Percentiles rank a stretch among this genome's conserved stretches.
Conservation (phyloP, 2,888 invertebrate genomes). For the Cephus sareptanus region DNA sequence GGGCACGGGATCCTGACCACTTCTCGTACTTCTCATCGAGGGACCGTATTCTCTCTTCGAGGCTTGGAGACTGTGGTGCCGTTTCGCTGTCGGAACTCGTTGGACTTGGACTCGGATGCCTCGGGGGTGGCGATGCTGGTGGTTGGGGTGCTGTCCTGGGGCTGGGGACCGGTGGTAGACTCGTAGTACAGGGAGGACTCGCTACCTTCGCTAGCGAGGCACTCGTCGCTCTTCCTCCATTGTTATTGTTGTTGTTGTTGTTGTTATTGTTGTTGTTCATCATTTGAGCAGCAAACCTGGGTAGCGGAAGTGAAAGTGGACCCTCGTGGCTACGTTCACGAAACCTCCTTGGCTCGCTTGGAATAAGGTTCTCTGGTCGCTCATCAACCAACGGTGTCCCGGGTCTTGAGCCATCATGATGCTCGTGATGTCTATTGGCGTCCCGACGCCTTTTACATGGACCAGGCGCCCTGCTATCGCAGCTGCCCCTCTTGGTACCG, state of each 20-base stretch:
- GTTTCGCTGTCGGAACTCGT: slow-evolving; percentile 78
- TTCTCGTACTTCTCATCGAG: slow-evolving; percentile 94
- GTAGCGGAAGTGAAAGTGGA: slow-evolving; percentile 86
- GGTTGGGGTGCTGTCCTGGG: slow-evolving; percentile 74
- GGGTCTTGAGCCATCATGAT: slow-evolving; percentile 77
- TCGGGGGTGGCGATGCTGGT: slow-evolving; percentile 73
- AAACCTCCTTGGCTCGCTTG: slow-evolving; percentile 80
- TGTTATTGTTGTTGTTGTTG: slow-evolving; percentile 43
- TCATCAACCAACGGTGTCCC: slow-evolving; percentile 89
- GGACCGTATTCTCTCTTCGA: slow-evolving; percentile 92
- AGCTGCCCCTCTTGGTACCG: slow-evolving; percentile 55
- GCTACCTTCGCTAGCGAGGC: slow-evolving; percentile 55
- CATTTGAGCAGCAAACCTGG: slow-evolving; percentile 86
- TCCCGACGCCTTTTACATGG: slow-evolving; percentile 62
- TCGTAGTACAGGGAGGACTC: slow-evolving; percentile 59
- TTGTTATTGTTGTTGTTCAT: slow-evolving; percentile 59
- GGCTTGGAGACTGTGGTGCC: slow-evolving; percentile 74
- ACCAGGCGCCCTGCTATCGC: slow-evolving; percentile 53
- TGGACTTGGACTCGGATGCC: slow-evolving; percentile 81
- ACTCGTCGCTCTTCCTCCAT: slow-evolving; percentile 14
- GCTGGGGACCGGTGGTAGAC: slow-evolving; percentile 65
- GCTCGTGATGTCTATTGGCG: slow-evolving; percentile 68
- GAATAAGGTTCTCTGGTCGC: slow-evolving; percentile 78
- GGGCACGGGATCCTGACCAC: slow-evolving; percentile 80
- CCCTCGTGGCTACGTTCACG: slow-evolving; percentile 73